A percentile compares a stretch with the other conserved stretches of the same genome.
phyloP scores from a whole-genome alignment of 2,113 vertebrate genomes.

The Reinhardtius hippoglossoides region DNA sequence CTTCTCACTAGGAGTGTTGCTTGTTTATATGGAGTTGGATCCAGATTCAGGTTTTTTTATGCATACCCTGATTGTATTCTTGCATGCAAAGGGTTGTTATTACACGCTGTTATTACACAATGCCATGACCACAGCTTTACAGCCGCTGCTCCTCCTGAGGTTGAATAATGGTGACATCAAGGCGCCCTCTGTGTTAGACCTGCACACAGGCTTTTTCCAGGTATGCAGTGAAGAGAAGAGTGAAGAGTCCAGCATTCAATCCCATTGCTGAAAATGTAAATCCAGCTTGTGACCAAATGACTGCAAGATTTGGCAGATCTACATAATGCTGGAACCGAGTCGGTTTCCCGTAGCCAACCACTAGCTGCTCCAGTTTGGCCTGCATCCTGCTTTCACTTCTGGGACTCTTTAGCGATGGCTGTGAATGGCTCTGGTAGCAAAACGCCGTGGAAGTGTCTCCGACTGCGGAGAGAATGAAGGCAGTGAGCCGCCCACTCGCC shows the following conservation, averaged over 20 bases:
- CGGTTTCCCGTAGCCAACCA: conserved; percentile 53
- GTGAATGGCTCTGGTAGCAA: conserved; percentile 66
- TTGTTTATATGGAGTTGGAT: neutral
- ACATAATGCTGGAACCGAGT: conserved; percentile 57
- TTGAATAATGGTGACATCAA: neutral
- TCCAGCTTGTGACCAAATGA: conserved; percentile 63
- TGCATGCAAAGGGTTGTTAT: conserved; percentile 5
- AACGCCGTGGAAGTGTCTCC: conserved; percentile 52
- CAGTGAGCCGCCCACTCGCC: conserved; percentile 73
- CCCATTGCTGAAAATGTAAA: conserved; percentile 57
- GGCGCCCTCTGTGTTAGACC: conserved; percentile 1
- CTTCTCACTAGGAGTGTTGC: conserved; percentile 13
- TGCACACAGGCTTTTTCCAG: neutral
- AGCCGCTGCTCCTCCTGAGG: neutral
- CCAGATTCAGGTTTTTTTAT: neutral
- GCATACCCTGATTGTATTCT: neutral
- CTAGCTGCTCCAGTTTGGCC: conserved; percentile 67
- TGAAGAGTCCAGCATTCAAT: conserved; percentile 20
- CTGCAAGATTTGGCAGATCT: conserved; percentile 68
- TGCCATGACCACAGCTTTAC: neutral
- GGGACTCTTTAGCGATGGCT: conserved; percentile 56
- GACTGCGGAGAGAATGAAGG: conserved; percentile 54
- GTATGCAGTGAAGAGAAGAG: neutral
- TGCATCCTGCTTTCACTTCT: conserved; percentile 71
- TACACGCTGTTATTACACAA: neutral